Conservation (phyloP, 2,888 invertebrate species). For the Yponomeuta sedellus region DNA sequence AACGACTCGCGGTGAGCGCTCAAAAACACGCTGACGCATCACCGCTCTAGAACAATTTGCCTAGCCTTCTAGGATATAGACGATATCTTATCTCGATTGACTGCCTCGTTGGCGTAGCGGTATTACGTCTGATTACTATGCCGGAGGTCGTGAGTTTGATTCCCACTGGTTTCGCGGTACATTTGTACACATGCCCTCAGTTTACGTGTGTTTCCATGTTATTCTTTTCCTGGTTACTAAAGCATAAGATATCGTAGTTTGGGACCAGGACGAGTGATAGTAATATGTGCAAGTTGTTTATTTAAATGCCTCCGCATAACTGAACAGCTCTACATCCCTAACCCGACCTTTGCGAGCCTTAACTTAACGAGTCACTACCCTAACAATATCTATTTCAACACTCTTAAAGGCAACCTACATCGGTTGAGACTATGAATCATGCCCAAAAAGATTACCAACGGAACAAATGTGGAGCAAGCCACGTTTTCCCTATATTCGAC, state of each 20-base stretch:
- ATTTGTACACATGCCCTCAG: no score
- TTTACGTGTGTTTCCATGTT: no score
- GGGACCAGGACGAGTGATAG: no score
- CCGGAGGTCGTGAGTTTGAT: no score
- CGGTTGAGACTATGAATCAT: neutral
- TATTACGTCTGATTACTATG: no score
- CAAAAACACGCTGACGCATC: conserved; percentile 63
- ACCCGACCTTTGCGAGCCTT: neutral
- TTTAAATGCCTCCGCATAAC: conserved; percentile 32
- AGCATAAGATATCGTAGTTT: no score
- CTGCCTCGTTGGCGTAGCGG: no score
- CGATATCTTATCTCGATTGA: no score
- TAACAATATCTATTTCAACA: neutral
- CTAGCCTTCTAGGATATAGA: neutral
- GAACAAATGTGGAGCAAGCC: neutral
- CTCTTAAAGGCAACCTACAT: neutral
- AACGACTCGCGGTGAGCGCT: conserved; percentile 50
- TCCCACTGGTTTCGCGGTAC: no score
- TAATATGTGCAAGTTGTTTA: no score
- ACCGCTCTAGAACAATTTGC: conserved; percentile 20
- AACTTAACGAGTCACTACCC: no score
- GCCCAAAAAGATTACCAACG: neutral
- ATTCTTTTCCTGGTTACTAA: no score
- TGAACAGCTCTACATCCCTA: conserved; percentile 15
- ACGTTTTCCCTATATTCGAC: neutral